Evolutionary conservation across 1,140 invertebrate species (phyloP).

Genomic region (Ylistrum balloti): DNA sequence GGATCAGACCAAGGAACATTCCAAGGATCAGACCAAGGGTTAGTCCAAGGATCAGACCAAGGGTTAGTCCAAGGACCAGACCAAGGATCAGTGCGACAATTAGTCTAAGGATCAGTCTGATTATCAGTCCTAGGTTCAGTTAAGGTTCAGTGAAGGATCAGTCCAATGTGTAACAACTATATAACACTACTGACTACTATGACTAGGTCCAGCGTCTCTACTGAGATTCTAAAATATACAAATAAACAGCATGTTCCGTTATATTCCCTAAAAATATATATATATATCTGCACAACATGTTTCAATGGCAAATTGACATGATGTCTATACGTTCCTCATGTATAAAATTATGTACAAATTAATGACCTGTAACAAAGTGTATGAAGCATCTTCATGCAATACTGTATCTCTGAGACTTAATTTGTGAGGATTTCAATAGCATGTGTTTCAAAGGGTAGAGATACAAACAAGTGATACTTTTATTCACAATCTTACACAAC

Average conservation of each 20-base stretch:
- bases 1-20: no score
- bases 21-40: no score
- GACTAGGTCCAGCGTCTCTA: neutral
- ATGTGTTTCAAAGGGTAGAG: no score
- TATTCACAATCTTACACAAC: no score
- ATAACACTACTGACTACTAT: neutral
- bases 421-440: neutral
- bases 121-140: no score
- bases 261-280: neutral
- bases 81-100: no score
- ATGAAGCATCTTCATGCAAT: no score
- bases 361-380: neutral
- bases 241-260: neutral
- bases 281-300: neutral
- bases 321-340: neutral
- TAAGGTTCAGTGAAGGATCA: no score
- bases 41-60: no score
- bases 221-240: conserved; percentile 1
- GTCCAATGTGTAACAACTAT: neutral
- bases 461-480: no score
- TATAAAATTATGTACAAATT: neutral
- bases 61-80: no score
- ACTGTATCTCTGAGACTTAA: neutral
- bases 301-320: neutral
- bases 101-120: no score